Evolutionary conservation across 2,113 vertebrate genomes (phyloP).

Genomic region (Prochilodus magdalenae): DNA sequence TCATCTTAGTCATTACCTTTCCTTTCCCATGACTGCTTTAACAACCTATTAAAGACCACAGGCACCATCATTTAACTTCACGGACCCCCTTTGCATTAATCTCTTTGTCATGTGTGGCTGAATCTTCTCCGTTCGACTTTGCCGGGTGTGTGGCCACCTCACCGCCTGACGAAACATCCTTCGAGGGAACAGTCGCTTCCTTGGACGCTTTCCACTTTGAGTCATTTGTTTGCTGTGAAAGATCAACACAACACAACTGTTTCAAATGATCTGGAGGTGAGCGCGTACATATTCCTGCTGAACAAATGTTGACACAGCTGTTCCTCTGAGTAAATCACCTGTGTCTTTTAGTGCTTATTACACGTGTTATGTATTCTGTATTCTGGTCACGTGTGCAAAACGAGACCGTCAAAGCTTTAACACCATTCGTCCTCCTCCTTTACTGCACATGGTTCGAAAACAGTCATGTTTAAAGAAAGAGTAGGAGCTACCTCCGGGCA

Average conservation of each 20-base stretch:
- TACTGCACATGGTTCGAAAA: not conserved
- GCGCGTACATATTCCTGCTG: not conserved
- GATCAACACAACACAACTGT: slow-evolving; percentile 34
- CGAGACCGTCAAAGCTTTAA: not conserved
- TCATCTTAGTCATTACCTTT: slow-evolving; percentile 5
- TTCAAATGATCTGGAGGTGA: not conserved
- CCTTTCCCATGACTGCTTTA: slow-evolving; percentile 20
- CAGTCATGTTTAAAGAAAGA: not conserved
- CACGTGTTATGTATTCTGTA: not conserved
- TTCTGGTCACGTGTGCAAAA: not conserved
- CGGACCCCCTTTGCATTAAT: not conserved
- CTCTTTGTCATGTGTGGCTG: slow-evolving; percentile 23
- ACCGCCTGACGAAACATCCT: slow-evolving; percentile 56
- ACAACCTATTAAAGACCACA: not conserved
- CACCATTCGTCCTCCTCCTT: not conserved
- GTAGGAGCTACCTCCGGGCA: slow-evolving; percentile 60
- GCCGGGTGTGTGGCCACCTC: slow-evolving; percentile 22
- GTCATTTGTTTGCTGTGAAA: slow-evolving; percentile 68
- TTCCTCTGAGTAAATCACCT: not conserved
- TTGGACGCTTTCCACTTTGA: slow-evolving; percentile 67
- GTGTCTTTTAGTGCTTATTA: not conserved
- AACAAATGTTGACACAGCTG: not conserved
- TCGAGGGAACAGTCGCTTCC: slow-evolving; percentile 59
- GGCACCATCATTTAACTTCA: slow-evolving; percentile 6
- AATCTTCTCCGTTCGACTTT: not conserved